These are phyloP conservation scores for Manduca sexta DNA, from an alignment of 1,140 invertebrate species.

Conservation along the genomic window DNA sequence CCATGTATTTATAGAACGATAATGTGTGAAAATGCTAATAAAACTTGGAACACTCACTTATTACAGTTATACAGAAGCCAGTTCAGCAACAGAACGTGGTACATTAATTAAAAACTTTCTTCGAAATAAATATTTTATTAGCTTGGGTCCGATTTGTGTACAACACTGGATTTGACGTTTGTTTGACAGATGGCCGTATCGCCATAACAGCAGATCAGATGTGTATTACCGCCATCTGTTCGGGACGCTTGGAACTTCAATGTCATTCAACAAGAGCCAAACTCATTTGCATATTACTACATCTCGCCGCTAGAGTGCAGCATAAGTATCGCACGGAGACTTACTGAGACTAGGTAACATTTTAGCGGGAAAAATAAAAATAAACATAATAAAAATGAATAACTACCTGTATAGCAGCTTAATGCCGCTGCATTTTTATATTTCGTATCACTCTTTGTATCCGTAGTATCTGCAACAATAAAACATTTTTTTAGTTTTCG, in stretches of 20 bases:
- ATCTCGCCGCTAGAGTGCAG: slow-evolving; percentile 37
- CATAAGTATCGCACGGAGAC: slow-evolving; percentile 7
- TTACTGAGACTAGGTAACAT: background rate
- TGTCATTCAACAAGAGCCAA: slow-evolving; percentile 8
- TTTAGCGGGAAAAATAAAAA: slow-evolving; percentile 23
- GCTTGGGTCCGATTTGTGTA: slow-evolving; percentile 66
- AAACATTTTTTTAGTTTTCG: background rate
- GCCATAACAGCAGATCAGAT: slow-evolving; percentile 18
- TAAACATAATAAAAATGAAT: background rate
- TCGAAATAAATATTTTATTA: slow-evolving; percentile 68
- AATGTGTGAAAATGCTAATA: slow-evolving; percentile 51
- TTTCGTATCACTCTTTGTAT: slow-evolving; percentile 18
- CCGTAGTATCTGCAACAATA: slow-evolving; percentile 48
- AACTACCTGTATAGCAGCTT: slow-evolving; percentile 58
- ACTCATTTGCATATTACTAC: slow-evolving; percentile 35
- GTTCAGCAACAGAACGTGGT: slow-evolving; percentile 26
- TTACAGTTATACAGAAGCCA: slow-evolving; percentile 33
- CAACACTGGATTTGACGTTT: slow-evolving; percentile 48
- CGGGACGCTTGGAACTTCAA: slow-evolving; percentile 7
- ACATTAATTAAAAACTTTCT: slow-evolving; percentile 61
- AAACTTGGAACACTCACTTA: slow-evolving; percentile 47
- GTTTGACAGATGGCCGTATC: slow-evolving; percentile 33
- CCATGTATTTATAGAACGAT: slow-evolving; percentile 43
- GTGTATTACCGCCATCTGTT: slow-evolving; percentile 41
- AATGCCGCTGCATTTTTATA: slow-evolving; percentile 57